Evolutionary conservation across 2,797 vertebrate species (phyloP), one percentile per base, ranked within the genome.

Genomic region (Sternotherus odoratus): DNA sequence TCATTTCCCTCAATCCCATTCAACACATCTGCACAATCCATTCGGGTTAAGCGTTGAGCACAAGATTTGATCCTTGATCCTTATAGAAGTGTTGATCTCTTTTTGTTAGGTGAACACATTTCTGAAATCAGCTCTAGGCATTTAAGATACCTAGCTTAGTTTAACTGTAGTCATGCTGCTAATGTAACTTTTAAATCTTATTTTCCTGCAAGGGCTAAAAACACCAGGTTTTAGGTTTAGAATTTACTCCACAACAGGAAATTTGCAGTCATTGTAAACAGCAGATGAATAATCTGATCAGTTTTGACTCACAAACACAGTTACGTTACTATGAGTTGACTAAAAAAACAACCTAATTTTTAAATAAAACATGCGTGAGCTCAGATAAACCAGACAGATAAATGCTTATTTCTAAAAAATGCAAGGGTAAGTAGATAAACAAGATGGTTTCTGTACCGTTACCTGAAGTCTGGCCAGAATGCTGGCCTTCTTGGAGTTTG

Each of bases 401-500:
- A 46, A 53, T 4, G 3, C 21, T 86, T 77, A 30, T 92, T 19
- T 88, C 77, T 21, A 75, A 93, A 30, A 46, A 43, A 79, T 75
- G 39, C 4, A 8, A 72, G 7, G 91, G 5, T 43, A 96, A 96
- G 51, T 69, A 93, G 63, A 95, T 91, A 97, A 98, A 97, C 83
- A 97, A 96, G 97, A 97, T 2, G 90, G 98, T 97, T 97, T 98
- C 98, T 98, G 98, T 98, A 94, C 92, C 97, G 92, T 98, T 98
- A 99, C 99, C 99, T 99, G 99, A 98, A 99, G 99, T 98, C 99
- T 98, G 96, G 99, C 99, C 98, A 99, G 98, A 98, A 99, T 99
- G 98, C 99, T 99, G 97, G 99, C 99, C 98, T 99, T 99, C 98
- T 99, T 99, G 94, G 99, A 99, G 97, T 99, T 99, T 28, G 99